These are phyloP conservation scores for Megaceryle maxima DNA, from an alignment of 2,113 vertebrate genomes.

Conservation along the genomic window DNA sequence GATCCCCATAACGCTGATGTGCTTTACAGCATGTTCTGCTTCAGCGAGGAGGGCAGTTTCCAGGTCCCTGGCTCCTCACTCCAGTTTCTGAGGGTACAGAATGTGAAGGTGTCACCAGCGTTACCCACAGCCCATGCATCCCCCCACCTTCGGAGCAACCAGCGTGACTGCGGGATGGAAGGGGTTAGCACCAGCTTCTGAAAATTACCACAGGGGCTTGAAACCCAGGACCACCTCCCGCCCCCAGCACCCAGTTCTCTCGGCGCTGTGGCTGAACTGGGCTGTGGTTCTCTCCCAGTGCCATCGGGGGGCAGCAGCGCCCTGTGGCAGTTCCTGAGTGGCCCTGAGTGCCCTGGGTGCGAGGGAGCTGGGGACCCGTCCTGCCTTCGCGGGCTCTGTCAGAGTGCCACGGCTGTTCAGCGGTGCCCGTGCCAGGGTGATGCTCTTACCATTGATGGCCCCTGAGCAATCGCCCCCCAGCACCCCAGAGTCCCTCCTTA, in stretches of 20 bases:
- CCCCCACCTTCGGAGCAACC: accelerated
- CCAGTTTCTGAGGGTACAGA: neutral
- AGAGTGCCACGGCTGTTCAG: neutral
- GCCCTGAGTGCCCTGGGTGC: neutral
- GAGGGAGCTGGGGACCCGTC: neutral
- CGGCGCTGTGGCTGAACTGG: neutral
- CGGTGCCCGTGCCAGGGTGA: neutral
- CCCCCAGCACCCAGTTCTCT: neutral
- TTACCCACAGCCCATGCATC: neutral
- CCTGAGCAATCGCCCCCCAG: neutral
- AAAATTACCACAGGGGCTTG: neutral
- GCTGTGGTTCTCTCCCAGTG: neutral
- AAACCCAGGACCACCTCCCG: neutral
- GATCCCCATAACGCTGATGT: neutral
- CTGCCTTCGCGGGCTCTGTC: neutral
- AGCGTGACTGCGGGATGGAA: accelerated
- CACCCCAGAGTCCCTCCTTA: accelerated
- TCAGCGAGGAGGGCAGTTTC: neutral
- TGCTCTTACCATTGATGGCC: neutral
- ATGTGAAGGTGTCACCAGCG: accelerated
- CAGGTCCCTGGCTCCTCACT: neutral
- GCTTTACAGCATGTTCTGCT: neutral
- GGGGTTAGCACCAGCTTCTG: neutral
- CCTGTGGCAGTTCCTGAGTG: neutral
- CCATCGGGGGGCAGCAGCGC: constrained; percentile 41